These are phyloP conservation scores for Malachius bipustulatus DNA, from an alignment of 2,888 invertebrate genomes.

Conservation along the genomic window DNA sequence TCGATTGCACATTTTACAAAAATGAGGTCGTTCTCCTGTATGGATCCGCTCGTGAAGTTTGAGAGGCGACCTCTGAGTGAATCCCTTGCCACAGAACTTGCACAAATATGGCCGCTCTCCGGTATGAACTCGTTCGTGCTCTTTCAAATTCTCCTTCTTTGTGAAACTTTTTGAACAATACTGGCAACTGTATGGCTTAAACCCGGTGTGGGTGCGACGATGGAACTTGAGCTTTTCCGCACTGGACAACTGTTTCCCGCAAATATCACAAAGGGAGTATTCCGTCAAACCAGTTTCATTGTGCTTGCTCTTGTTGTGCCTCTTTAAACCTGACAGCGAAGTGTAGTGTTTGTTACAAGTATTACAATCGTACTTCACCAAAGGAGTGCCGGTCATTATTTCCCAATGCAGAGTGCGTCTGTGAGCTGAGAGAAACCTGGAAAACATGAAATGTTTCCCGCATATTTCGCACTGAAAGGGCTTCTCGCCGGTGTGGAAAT, in stretches of 20 bases:
- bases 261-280: conserved; percentile 37
- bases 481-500: conserved; percentile 33
- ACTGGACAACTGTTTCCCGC: conserved; percentile 39
- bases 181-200: conserved; percentile 36
- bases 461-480: conserved; percentile 33
- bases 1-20: conserved; percentile 43
- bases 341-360: conserved; percentile 35
- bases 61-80: conserved; percentile 27
- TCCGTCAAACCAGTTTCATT: conserved; percentile 24
- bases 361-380: conserved; percentile 36
- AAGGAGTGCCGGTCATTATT: conserved; percentile 29
- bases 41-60: conserved; percentile 46
- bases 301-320: conserved; percentile 29
- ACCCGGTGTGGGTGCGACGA: conserved; percentile 39
- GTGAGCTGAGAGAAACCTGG: conserved; percentile 24
- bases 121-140: conserved; percentile 30
- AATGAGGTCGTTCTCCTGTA: conserved; percentile 48
- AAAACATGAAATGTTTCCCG: conserved; percentile 2
- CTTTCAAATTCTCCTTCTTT: conserved; percentile 26
- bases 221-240: conserved; percentile 39
- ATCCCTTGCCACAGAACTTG: conserved; percentile 31
- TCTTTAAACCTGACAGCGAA: conserved; percentile 37
- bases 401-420: conserved; percentile 40
- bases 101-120: conserved; percentile 31
- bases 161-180: conserved; percentile 41